Evolutionary conservation across 1,140 invertebrate species (phyloP), one percentile per base, ranked within the genome.

Genomic region (Euglossa dilemma): DNA sequence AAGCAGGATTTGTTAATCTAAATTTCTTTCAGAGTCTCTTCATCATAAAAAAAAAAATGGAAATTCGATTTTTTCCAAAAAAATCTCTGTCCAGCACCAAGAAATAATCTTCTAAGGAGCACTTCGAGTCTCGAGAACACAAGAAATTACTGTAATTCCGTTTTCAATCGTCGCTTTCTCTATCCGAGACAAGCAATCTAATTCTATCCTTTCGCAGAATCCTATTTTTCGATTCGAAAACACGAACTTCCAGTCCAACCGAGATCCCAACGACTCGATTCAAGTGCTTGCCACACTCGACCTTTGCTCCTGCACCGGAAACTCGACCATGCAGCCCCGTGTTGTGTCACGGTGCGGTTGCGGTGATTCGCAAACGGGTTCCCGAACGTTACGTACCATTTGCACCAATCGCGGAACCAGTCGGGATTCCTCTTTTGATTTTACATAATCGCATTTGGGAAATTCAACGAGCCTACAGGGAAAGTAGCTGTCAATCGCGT

Each of bases 391-490:
- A 73, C 78, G 36, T 45, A 80, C 47, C 78, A 63, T 59, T 6
- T 23, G 18, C 70, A 28, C 12, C 45, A 20, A 66, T 14, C 45
- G 43, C 43, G 61, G 45, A 81, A 81, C 80, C 71, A 74, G 43
- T 75, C 20, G 36, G 54, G 20, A 87, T 64, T 36, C 47, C 67
- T 23, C 54, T 36, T 6, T n/a, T 16, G 16, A 59, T 56, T 70
- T 85, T 84, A 84, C 67, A 79, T 77, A 88, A 86, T 77, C 28
- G 36, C 61, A 84, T 80, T 83, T 80, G 56, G 69, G 20, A 83
- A 69, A 76, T 69, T 77, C n/a, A 61, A n/a, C 9, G 54, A 75
- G 45, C 75, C 28, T 54, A 25, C n/a, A 20, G 54, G 47, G 80
- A 86, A 86, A 87, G 70, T 85, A 3, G 36, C 18, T 20, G 43